Evolutionary conservation across 2,797 vertebrate genomes (phyloP), one percentile per base, ranked within the genome.

Genomic region (Pteropus rufus): DNA sequence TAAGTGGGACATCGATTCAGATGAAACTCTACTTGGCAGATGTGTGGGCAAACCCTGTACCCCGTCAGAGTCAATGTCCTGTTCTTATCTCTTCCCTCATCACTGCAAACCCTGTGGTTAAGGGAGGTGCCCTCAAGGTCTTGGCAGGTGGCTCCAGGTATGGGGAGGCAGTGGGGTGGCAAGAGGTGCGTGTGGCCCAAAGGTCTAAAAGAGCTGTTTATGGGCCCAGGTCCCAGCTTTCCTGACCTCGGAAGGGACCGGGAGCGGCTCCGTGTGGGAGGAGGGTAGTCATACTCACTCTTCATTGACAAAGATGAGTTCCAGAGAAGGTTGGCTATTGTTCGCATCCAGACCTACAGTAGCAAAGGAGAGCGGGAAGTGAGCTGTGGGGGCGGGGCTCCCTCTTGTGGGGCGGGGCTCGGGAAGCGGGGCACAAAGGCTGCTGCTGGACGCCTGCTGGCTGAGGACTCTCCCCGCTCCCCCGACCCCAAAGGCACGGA

Each of bases 241-340:
- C 41, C 95, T 11, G 34, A 60, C 46, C 39, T 49, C 23, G 34
- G 29, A 18, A 0, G 0, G 26, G 75, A 21, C 72, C 26, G 14
- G 14, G 36, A 1, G 39, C 52, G 64, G 46, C 52, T 98, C 97
- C 79, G 95, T 96, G 96, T 97, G 44, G 54, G 64, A 52, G 24
- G n/a, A 41, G 26, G 88, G 58, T 16, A 31, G 52, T 79, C 96
- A 73, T 94, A 97, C 98, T 97, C 98, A 99, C 99, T 99, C 99
- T 98, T 99, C 98, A 93, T 98, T 99, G 97, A 98, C 98, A 97
- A 99, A 99, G 90, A 99, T 98, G 91, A 99, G 98, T 96, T 99
- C 99, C 86, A 99, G 97, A 15, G 98, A 98, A 49, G 98, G 96
- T 0, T 98, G 98, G 49, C 98, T 83, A 0, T 84, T 98, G 70